Conservation (phyloP, 1,140 invertebrate genomes). For the Drosophila murphyi region DNA sequence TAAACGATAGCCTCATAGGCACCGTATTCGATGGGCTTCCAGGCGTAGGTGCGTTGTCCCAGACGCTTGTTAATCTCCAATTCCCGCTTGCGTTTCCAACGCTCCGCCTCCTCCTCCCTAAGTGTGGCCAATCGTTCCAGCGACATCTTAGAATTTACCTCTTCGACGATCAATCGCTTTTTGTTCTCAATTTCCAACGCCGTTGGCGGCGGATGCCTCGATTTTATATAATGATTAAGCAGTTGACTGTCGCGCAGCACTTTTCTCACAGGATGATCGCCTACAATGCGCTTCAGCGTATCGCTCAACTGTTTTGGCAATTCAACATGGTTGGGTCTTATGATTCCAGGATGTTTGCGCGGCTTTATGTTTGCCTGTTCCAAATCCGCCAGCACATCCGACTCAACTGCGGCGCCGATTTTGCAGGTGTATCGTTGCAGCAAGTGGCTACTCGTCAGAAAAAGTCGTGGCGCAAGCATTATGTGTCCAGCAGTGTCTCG, state of each 20-base stretch:
- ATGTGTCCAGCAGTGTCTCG: constrained; percentile 24
- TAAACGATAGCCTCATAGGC: constrained; percentile 88
- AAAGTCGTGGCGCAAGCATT: constrained; percentile 35
- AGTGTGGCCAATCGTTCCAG: constrained; percentile 60
- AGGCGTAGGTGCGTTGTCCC: constrained; percentile 87
- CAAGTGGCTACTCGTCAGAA: constrained; percentile 30
- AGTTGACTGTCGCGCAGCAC: constrained; percentile 85
- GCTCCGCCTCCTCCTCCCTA: constrained; percentile 59
- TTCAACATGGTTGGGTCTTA: constrained; percentile 85
- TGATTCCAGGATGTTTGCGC: constrained; percentile 88
- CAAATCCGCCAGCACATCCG: constrained; percentile 85
- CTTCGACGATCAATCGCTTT: constrained; percentile 68
- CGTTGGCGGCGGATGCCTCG: constrained; percentile 88
- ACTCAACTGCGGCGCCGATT: constrained; percentile 85
- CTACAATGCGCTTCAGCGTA: constrained; percentile 85
- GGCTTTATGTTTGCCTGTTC: constrained; percentile 87
- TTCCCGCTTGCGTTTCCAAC: constrained; percentile 78
- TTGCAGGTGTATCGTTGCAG: constrained; percentile 75
- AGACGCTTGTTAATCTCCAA: constrained; percentile 84
- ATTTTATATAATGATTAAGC: constrained; percentile 87
- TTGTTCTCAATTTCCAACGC: constrained; percentile 85
- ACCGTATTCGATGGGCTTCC: constrained; percentile 90
- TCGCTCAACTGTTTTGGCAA: constrained; percentile 87
- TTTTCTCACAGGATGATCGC: constrained; percentile 86
- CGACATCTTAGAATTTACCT: constrained; percentile 75